Percentiles rank a stretch among this genome's conserved stretches.
Evolutionary conservation across 2,797 vertebrate genomes (phyloP).

Genomic region (Naso thynnoides): DNA sequence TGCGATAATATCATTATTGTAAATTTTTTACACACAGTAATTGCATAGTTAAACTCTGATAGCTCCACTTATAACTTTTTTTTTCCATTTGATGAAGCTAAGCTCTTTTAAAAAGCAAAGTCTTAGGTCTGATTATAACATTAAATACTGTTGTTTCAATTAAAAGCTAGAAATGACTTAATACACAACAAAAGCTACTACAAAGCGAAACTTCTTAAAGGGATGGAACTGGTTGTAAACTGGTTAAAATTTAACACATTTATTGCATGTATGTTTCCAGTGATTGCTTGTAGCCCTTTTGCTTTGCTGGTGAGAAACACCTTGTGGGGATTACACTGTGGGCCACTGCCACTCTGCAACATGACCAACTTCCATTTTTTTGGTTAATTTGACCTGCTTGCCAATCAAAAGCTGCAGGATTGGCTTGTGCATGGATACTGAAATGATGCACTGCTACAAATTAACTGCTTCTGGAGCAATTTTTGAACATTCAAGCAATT

Average conservation of each 20-base stretch:
- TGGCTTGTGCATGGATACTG: too few species aligned
- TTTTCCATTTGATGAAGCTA: too few species aligned
- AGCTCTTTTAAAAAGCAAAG: too few species aligned
- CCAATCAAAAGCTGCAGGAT: neutral
- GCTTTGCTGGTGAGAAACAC: slow-evolving; percentile 11
- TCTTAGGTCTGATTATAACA: neutral
- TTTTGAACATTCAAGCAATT: neutral
- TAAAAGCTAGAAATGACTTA: neutral
- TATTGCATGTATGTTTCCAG: neutral
- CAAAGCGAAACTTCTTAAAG: neutral
- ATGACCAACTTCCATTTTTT: slow-evolving; percentile 3
- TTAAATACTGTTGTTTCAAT: neutral
- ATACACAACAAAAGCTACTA: neutral
- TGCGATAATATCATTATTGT: too few species aligned
- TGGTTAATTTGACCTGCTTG: neutral
- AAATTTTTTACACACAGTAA: too few species aligned
- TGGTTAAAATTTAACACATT: neutral
- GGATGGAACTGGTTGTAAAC: neutral
- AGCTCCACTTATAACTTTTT: too few species aligned
- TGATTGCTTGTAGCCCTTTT: neutral
- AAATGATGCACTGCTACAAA: neutral
- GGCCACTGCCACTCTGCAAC: slow-evolving; percentile 9
- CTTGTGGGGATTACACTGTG: neutral
- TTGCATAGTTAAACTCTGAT: too few species aligned
- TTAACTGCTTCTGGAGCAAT: neutral